Evolutionary conservation across 2,113 vertebrate genomes (phyloP), one percentile per base, ranked within the genome.

Genomic region (Mesoclemmys tuberculata): DNA sequence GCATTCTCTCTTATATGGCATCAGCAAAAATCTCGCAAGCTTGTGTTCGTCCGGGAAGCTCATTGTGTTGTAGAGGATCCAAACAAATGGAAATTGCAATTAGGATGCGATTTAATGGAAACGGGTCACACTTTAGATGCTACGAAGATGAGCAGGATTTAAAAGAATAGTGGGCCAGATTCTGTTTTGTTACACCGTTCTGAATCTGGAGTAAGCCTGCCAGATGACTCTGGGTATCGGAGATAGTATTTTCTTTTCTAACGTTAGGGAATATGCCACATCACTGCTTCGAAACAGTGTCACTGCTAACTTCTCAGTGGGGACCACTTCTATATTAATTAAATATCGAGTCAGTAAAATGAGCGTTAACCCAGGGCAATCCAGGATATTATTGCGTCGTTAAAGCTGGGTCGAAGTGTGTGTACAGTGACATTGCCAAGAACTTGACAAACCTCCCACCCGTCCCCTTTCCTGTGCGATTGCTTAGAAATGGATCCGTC

Each of bases 331-430:
- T 90, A 85, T 1, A 2, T 87, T 78, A 87, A 95, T 97, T 90
- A 91, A 95, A 83, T 1, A 77, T 82, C 92, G 88, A 90, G 91
- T 89, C 85, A 75, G 91, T 55, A 87, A 95, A 93, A 74, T 85
- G 94, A 91, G 91, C 78, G 94, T 92, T 46, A 54, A 96, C 86
- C 31, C 31, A 1, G 58, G 56, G 29, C 5, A 16, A 91, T 81
- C 46, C 74, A 55, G 6, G 83, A 27, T 29, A 26, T 14, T 14
- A 46, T 27, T 27, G 74, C 41, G 1, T 75, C 9, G 24, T 12
- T 41, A 27, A 77, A 77, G 38, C 38, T 74, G 19, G 64, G 24
- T 11, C 22, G 35, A n/a, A 41, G 26, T 46, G 22, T 46, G 46
- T 24, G 26, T 13, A 46, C 7, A 77, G 74, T 14, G 41, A 24